These are phyloP conservation scores for Aplidium turbinatum DNA, from an alignment of 23 tunicate genomes.

Conservation along the genomic window DNA sequence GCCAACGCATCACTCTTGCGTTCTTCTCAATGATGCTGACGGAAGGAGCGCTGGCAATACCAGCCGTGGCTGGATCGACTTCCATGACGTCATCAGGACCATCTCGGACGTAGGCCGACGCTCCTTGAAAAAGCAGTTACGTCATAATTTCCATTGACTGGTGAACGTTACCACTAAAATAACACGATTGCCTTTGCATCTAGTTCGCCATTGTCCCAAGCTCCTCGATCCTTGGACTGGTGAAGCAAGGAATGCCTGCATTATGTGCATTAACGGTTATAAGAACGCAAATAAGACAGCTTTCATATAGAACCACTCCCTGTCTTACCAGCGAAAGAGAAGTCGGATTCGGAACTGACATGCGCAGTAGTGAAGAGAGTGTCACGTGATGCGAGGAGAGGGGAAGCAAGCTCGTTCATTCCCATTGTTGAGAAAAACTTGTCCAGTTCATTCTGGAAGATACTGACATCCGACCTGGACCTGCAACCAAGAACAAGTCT, in stretches of 20 bases:
- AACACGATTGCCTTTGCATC: too few species aligned
- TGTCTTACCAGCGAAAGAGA: constrained; percentile 89
- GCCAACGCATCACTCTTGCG: constrained; percentile 88
- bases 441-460: constrained; percentile 72
- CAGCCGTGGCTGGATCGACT: constrained; percentile 51
- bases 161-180: too few species aligned
- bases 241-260: too few species aligned
- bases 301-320: too few species aligned
- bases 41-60: constrained; percentile 54
- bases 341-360: constrained; percentile 86
- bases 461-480: constrained; percentile 76
- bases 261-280: too few species aligned
- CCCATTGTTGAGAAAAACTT: constrained; percentile 90
- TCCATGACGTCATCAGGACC: constrained; percentile 85
- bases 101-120: constrained; percentile 92
- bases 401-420: constrained; percentile 62
- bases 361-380: constrained; percentile 62
- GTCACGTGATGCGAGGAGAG: constrained; percentile 57
- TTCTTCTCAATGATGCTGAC: constrained; percentile 94
- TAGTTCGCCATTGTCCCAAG: too few species aligned
- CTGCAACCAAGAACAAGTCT: constrained; percentile 30
- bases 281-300: too few species aligned
- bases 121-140: too few species aligned
- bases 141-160: too few species aligned
- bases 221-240: too few species aligned